Conservation (phyloP, 2,797 vertebrate species). For the Neosalanx taihuensis region DNA sequence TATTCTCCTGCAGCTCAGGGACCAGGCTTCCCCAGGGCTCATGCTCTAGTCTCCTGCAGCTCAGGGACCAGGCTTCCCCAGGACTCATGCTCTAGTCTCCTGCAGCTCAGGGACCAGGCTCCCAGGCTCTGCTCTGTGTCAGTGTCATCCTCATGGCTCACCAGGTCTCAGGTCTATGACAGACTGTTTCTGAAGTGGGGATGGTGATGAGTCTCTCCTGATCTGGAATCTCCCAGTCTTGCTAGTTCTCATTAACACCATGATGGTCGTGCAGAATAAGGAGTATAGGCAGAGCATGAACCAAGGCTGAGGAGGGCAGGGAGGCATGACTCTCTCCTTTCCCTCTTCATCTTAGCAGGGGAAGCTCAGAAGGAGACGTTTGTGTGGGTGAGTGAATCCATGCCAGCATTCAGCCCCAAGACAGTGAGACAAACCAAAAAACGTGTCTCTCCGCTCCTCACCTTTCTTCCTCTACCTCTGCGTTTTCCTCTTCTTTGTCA, state of each 20-base stretch:
- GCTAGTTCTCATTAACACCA: background rate
- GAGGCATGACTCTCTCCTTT: background rate
- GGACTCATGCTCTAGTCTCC: no score
- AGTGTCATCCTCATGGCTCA: background rate
- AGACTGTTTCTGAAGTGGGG: background rate
- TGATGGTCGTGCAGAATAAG: background rate
- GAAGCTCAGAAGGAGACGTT: background rate
- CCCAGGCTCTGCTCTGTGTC: background rate
- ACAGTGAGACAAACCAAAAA: no score
- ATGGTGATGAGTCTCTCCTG: background rate
- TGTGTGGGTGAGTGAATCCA: no score
- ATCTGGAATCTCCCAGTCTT: background rate
- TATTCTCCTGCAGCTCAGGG: no score
- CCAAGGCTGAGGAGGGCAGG: no score
- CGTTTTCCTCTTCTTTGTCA: background rate
- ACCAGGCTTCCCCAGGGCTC: no score
- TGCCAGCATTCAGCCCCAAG: background rate
- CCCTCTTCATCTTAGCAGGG: background rate
- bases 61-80: no score
- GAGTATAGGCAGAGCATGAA: background rate
- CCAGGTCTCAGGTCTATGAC: background rate
- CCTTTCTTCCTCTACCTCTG: background rate
- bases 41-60: no score
- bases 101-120: no score
- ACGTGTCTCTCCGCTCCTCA: background rate